Evolutionary conservation across 2,888 invertebrate species (phyloP).

Genomic region (Crematogaster levior): DNA sequence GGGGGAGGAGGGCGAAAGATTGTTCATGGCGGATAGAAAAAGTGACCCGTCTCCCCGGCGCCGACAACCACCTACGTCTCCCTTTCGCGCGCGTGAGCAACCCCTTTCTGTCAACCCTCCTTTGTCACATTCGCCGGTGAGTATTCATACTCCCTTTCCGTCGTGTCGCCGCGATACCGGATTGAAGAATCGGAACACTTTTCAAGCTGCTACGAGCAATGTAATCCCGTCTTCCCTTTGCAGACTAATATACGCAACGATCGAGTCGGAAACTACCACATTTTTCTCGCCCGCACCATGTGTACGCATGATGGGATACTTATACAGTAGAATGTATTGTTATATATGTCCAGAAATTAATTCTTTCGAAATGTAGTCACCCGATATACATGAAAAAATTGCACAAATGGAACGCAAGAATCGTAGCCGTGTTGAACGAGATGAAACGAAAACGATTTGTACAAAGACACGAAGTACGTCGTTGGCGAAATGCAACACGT

Average conservation of each 20-base stretch:
- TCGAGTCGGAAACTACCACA: not conserved
- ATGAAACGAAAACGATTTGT: conserved; percentile 15
- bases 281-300: not conserved
- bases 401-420: not conserved
- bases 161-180: not conserved
- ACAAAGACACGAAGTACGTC: not conserved
- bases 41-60: conserved; percentile 45
- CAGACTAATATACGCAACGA: not conserved
- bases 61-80: conserved; percentile 42
- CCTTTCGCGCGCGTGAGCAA: conserved; percentile 12
- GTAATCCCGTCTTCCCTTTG: conserved; percentile 29
- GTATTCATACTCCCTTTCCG: conserved; percentile 27
- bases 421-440: conserved; percentile 5
- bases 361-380: not conserved
- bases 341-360: not conserved
- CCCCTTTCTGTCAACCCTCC: conserved; percentile 6
- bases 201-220: not conserved
- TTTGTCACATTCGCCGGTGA: conserved; percentile 33
- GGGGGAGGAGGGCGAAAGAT: conserved; percentile 20
- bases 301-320: not conserved
- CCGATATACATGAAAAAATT: not conserved
- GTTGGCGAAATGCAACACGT: conserved; percentile 1
- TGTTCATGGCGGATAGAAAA: conserved; percentile 50
- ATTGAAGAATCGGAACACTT: conserved; percentile 26
- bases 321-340: not conserved